Conservation (phyloP, 2,888 invertebrate species). For the Gari tellinella region DNA sequence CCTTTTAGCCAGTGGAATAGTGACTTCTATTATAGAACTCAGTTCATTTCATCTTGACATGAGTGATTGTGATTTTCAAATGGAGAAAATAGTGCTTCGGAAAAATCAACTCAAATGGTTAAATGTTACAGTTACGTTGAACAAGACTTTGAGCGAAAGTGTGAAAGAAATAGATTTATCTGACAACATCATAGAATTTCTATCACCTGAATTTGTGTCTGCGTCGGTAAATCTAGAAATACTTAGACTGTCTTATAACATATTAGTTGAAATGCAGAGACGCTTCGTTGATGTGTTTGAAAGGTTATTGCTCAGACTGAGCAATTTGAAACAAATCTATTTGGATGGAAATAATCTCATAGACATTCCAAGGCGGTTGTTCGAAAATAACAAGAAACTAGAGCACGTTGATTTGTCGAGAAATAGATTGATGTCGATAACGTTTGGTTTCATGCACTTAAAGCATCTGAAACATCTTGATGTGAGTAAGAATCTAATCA, state of each 20-base stretch:
- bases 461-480: constrained; percentile 5
- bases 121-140: constrained; percentile 4
- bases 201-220: constrained; percentile 6
- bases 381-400: constrained; percentile 7
- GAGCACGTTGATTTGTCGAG: constrained; percentile 8
- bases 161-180: constrained; percentile 18
- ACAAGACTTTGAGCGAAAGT: neutral
- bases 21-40: neutral
- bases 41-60: neutral
- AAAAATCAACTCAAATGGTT: constrained; percentile 9
- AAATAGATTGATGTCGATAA: constrained; percentile 1
- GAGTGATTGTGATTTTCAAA: neutral
- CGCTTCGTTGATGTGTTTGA: constrained; percentile 1
- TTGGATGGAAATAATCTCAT: constrained; percentile 10
- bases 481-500: constrained; percentile 6
- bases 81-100: constrained; percentile 7
- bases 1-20: neutral
- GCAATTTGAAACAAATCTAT: constrained; percentile 6
- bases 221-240: constrained; percentile 3
- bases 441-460: constrained; percentile 14
- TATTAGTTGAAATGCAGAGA: constrained; percentile 1
- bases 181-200: constrained; percentile 12
- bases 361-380: constrained; percentile 7
- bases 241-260: constrained; percentile 13
- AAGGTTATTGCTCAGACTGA: neutral